These are phyloP conservation scores for Crocallis elinguaria DNA, from an alignment of 2,888 invertebrate genomes.

Conservation along the genomic window DNA sequence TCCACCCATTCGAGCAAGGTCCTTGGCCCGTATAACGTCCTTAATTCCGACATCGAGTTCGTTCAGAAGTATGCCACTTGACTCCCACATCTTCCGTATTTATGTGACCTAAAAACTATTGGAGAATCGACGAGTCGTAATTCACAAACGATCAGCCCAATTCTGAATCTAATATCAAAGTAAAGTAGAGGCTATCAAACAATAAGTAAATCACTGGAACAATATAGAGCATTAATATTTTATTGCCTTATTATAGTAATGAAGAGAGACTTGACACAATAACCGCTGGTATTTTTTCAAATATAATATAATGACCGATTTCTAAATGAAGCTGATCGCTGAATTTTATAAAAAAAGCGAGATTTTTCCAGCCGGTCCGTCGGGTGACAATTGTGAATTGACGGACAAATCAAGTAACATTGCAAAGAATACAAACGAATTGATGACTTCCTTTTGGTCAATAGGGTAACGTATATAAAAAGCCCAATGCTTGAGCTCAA, in stretches of 20 bases:
- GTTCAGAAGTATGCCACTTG: constrained; percentile 11
- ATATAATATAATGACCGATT: not conserved
- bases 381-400: too few relatives aligned
- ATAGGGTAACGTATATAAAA: too few relatives aligned
- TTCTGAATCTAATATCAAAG: constrained; percentile 20
- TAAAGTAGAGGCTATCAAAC: constrained; percentile 10
- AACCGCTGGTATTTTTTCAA: not conserved
- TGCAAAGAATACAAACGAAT: too few relatives aligned
- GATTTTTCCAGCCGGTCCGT: too few relatives aligned
- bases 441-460: too few relatives aligned
- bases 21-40: too few relatives aligned
- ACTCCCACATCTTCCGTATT: constrained; percentile 16
- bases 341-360: too few relatives aligned
- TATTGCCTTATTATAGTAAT: constrained; percentile 18
- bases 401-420: too few relatives aligned
- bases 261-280: constrained; percentile 2
- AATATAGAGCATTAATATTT: constrained; percentile 22
- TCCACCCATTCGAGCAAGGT: too few relatives aligned
- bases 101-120: constrained; percentile 37
- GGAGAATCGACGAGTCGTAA: constrained; percentile 39
- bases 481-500: not conserved
- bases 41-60: constrained; percentile 11
- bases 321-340: too few relatives aligned
- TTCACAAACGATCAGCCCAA: constrained; percentile 38
- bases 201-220: constrained; percentile 20